These are phyloP conservation scores for Cotesia typhae DNA, from an alignment of 1,140 invertebrate species.

Conservation along the genomic window DNA sequence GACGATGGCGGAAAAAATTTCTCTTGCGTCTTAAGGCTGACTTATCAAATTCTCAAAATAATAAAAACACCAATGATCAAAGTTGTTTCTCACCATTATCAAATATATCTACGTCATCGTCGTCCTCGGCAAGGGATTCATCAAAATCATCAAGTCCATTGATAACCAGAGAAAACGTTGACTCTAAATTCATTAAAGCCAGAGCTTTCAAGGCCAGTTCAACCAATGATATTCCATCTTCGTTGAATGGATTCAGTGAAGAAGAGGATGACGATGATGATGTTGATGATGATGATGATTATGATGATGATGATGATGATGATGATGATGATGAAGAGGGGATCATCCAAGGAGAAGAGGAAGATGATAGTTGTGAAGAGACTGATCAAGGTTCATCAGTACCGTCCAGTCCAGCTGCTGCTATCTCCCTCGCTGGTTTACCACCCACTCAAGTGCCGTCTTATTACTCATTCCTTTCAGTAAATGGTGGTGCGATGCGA, in stretches of 20 bases:
- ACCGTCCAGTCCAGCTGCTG: constrained; percentile 56
- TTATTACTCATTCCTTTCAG: constrained; percentile 59
- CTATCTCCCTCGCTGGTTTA: constrained; percentile 44
- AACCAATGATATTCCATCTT: constrained; percentile 46
- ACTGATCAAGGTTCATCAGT: constrained; percentile 58
- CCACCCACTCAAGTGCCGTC: constrained; percentile 43
- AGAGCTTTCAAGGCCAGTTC: constrained; percentile 24
- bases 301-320: constrained; percentile 36
- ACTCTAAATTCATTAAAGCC: constrained; percentile 4
- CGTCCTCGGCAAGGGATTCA: constrained; percentile 32
- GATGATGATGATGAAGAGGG: constrained; percentile 42
- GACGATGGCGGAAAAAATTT: constrained; percentile 52
- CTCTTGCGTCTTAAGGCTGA: constrained; percentile 45
- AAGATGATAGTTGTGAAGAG: constrained; percentile 48
- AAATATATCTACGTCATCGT: constrained; percentile 42
- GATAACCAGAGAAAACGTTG: constrained; percentile 10
- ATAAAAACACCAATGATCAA: constrained; percentile 46
- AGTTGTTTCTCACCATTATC: constrained; percentile 43
- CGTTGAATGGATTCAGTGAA: constrained; percentile 53
- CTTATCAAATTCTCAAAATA: constrained; percentile 48
- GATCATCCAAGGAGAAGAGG: constrained; percentile 30
- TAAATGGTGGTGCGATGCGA: constrained; percentile 56
- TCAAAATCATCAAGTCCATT: constrained; percentile 10
- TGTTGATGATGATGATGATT: constrained; percentile 41
- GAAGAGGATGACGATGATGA: constrained; percentile 45